Evolutionary conservation across 2,797 vertebrate species (phyloP).

Genomic region (Peromyscus eremicus): DNA sequence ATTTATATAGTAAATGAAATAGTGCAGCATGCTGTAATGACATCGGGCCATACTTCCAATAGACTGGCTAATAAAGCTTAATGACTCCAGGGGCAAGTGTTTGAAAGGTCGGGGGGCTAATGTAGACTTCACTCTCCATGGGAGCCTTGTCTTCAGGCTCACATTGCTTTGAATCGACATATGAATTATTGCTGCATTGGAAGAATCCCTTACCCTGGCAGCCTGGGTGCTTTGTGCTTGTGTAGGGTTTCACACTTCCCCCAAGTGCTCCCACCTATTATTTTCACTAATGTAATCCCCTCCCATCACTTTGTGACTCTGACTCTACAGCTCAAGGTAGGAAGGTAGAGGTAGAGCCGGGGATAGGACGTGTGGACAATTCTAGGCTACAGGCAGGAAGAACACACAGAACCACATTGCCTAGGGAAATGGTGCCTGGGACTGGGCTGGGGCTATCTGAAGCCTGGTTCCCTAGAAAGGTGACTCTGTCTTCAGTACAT

Average conservation of each 20-base stretch:
- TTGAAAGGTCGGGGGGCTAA: background rate
- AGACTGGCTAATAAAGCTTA: conserved; percentile 82
- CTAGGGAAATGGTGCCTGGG: background rate
- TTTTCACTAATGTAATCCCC: background rate
- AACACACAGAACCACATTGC: rapidly evolving
- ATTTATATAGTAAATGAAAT: conserved; percentile 85
- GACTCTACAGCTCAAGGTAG: conserved; percentile 17
- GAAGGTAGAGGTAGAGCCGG: background rate
- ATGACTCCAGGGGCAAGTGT: conserved; percentile 75
- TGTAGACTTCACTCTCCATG: conserved; percentile 3
- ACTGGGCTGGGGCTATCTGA: background rate
- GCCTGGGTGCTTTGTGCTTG: background rate
- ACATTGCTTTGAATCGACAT: conserved; percentile 19
- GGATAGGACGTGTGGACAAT: rapidly evolving
- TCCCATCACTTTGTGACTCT: background rate
- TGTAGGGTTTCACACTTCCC: background rate
- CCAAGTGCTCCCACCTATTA: background rate
- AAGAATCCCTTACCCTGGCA: background rate
- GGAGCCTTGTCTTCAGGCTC: conserved; percentile 16
- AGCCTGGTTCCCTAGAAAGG: background rate
- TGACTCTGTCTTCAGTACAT: background rate
- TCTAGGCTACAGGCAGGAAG: rapidly evolving
- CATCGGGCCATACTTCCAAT: conserved; percentile 82
- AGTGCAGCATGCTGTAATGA: conserved; percentile 85
- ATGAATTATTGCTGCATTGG: conserved; percentile 39